phyloP scores from a whole-genome alignment of 23 tunicate genomes.

The Aplidium turbinatum region DNA sequence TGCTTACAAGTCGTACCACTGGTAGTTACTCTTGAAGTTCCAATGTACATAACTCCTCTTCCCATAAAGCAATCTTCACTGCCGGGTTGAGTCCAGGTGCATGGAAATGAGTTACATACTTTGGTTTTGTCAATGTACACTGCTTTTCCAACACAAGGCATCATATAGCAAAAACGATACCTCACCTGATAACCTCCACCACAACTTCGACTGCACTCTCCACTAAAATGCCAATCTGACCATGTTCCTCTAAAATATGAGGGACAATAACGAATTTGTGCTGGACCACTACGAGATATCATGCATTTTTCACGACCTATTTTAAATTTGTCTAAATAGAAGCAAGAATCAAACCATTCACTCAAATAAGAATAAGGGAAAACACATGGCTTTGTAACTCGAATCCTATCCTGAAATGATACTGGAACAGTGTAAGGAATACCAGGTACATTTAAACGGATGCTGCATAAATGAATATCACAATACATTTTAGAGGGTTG shows the following conservation, averaged over 20 bases:
- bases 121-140: slow-evolving; percentile 16
- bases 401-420: background rate
- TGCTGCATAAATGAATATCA: slow-evolving; percentile 50
- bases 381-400: slow-evolving; percentile 5
- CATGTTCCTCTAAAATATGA: slow-evolving; percentile 59
- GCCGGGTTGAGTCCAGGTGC: slow-evolving; percentile 42
- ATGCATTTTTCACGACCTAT: slow-evolving; percentile 42
- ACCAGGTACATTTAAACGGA: slow-evolving; percentile 24
- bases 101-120: slow-evolving; percentile 60
- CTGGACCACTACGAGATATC: background rate
- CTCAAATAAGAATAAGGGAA: slow-evolving; percentile 16
- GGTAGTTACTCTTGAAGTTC: slow-evolving; percentile 20
- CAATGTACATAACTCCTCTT: slow-evolving; percentile 57
- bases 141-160: slow-evolving; percentile 66
- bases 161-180: slow-evolving; percentile 45
- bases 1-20: slow-evolving; percentile 22
- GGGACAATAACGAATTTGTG: slow-evolving; percentile 50
- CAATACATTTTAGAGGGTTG: slow-evolving; percentile 57
- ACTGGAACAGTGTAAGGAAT: slow-evolving; percentile 67
- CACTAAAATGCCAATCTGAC: slow-evolving; percentile 49
- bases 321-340: background rate
- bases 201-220: slow-evolving; percentile 69
- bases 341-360: slow-evolving; percentile 22
- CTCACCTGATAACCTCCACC: slow-evolving; percentile 48
- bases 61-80: slow-evolving; percentile 64